Evolutionary conservation across 2,888 invertebrate genomes (phyloP).

Genomic region (Hemithea aestivaria): DNA sequence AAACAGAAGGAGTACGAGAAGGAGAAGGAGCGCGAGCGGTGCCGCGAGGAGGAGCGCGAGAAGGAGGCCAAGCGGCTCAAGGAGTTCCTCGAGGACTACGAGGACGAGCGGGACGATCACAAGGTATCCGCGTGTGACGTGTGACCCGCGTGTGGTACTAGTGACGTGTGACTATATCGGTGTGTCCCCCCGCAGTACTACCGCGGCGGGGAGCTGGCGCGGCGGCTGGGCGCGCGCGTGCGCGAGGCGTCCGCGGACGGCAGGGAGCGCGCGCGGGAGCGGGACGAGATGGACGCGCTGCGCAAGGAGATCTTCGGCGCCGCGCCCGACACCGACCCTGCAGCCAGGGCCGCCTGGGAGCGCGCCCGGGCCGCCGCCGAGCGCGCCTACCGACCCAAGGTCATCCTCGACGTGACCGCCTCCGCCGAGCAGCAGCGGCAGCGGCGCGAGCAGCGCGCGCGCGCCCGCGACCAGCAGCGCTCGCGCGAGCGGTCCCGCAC

Average conservation of each 20-base stretch:
- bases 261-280: constrained; percentile 93
- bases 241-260: constrained; percentile 96
- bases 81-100: constrained; percentile 99
- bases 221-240: constrained; percentile 94
- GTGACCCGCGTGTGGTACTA: neutral
- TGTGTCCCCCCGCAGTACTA: no score
- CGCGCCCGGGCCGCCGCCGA: constrained; percentile 82
- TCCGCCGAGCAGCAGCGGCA: constrained; percentile 81
- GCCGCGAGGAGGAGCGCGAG: constrained; percentile 91
- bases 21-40: constrained; percentile 85
- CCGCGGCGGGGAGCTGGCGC: constrained; percentile 80
- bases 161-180: no score
- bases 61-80: constrained; percentile 96
- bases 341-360: constrained; percentile 39
- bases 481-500: constrained; percentile 66
- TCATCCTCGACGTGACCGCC: constrained; percentile 86
- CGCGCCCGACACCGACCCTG: constrained; percentile 75
- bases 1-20: constrained; percentile 94
- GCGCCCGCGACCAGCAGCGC: constrained; percentile 79
- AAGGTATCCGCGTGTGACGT: constrained; percentile 96
- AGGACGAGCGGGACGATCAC: constrained; percentile 97
- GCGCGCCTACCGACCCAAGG: constrained; percentile 89
- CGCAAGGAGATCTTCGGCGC: constrained; percentile 70
- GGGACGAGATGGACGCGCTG: constrained; percentile 91
- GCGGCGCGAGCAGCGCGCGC: constrained; percentile 67